These are phyloP conservation scores for Orchestia grillus DNA, from an alignment of 1,140 invertebrate species.

Conservation along the genomic window DNA sequence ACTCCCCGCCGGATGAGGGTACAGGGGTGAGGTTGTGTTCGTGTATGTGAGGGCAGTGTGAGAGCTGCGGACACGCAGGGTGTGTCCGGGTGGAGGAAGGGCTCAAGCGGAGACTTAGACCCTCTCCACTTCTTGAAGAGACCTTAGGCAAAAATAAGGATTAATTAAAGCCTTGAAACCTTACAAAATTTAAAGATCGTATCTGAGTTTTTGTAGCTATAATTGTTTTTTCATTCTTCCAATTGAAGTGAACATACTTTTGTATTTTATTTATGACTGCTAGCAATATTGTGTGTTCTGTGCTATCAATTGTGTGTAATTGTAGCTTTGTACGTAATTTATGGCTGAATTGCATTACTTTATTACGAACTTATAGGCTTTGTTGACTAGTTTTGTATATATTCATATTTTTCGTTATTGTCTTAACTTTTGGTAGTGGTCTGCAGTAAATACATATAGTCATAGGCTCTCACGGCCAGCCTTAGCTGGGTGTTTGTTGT, in stretches of 20 bases:
- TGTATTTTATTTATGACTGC: constrained; percentile 10
- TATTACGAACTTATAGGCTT: background rate
- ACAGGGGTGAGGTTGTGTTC: background rate
- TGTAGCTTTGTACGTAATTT: background rate
- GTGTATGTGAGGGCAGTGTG: no score
- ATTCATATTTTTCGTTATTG: constrained; percentile 1
- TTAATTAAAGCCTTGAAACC: background rate
- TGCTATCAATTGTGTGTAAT: constrained; percentile 1
- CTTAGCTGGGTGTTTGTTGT: background rate
- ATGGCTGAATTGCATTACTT: background rate
- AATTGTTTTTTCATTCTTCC: background rate
- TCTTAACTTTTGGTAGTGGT: background rate
- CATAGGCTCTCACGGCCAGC: background rate
- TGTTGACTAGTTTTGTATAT: constrained; percentile 1
- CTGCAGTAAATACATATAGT: background rate
- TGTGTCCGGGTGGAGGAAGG: no score
- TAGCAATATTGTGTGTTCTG: background rate
- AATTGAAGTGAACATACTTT: background rate
- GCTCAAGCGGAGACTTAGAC: no score
- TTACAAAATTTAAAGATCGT: background rate
- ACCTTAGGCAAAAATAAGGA: background rate
- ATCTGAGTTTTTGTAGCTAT: background rate
- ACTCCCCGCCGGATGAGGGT: background rate
- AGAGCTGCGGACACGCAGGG: no score
- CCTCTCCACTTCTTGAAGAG: no score